A percentile compares a stretch with the other conserved stretches of the same genome.
Evolutionary conservation across 2,113 vertebrate genomes (phyloP).

Genomic region (Narcine bancroftii): DNA sequence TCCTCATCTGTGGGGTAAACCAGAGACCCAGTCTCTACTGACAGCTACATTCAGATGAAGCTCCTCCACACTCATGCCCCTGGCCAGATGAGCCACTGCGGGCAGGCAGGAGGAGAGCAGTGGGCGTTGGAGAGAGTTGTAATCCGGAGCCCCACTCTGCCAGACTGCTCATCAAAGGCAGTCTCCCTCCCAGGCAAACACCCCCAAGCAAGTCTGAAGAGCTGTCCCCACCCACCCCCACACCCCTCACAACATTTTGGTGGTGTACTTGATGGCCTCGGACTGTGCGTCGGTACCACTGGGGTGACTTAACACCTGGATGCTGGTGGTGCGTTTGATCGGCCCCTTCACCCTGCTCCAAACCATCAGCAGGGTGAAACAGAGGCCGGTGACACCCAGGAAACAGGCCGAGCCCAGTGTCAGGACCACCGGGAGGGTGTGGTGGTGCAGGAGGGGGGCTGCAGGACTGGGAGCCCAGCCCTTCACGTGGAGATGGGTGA

Average conservation of each 20-base stretch:
- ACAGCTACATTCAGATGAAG: no score
- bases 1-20: no score
- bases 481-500: constrained; percentile 63
- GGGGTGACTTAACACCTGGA: constrained; percentile 64
- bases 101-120: no score
- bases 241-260: constrained; percentile 61
- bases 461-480: constrained; percentile 42
- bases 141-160: no score
- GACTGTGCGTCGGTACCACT: constrained; percentile 44
- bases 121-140: no score
- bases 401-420: constrained; percentile 79
- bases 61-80: accelerated
- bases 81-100: no score
- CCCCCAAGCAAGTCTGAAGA: no score
- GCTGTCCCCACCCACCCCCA: background rate
- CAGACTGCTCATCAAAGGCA: no score
- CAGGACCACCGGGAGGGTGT: constrained; percentile 68
- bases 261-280: constrained; percentile 61
- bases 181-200: no score
- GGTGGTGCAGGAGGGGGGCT: constrained; percentile 44
- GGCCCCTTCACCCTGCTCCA: constrained; percentile 79
- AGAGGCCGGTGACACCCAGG: constrained; percentile 73
- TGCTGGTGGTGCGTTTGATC: constrained; percentile 71
- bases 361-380: constrained; percentile 78
- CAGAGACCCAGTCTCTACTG: no score